Evolutionary conservation across 2,797 vertebrate genomes (phyloP), one percentile per base, ranked within the genome.

Genomic region (Argyrosomus regius): DNA sequence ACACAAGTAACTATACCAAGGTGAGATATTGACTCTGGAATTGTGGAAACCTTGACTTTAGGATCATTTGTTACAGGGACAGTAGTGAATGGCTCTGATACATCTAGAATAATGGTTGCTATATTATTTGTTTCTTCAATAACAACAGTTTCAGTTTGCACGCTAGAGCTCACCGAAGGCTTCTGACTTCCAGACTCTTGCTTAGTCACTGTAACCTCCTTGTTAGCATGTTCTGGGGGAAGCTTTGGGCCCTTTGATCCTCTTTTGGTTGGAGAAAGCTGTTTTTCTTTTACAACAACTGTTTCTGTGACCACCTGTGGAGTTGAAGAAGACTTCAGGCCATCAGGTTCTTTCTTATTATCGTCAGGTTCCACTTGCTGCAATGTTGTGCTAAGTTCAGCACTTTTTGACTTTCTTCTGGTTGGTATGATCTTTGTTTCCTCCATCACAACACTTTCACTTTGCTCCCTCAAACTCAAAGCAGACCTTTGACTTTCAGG

Each of bases 261-360:
- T 59, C 71, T 74, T 70, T 87, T 80, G n/a, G 64, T 57, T 46
- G 76, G 73, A 20, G 63, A 78, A 52, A 52, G 60, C 24, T 52
- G 56, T 20, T 22, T 54, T 39, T 62, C 49, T 52, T 68, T 22
- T 2, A 41, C 28, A 18, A 6, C 50, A 52, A 6, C 41, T 26
- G 16, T 24, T 64, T 64, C 49, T 39, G 10, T n/a, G 56, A 52
- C 31, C 4, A 9, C 3, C 18, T 59, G 49, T 41, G 22, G 20
- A 64, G 45, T 10, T 79, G 69, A 50, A 62, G 53, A 72, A 52
- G 54, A 72, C 16, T 17, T 54, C 56, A 39, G 16, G 12, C 20
- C 54, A 6, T 48, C 67, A 26, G 53, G 22, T 61, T 58, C 60
- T 45, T 56, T 71, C 11, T 68, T 58, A 16, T 13, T 3, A 58